Conservation (phyloP, 2,888 invertebrate genomes). For the Drosophila engyochracea region DNA sequence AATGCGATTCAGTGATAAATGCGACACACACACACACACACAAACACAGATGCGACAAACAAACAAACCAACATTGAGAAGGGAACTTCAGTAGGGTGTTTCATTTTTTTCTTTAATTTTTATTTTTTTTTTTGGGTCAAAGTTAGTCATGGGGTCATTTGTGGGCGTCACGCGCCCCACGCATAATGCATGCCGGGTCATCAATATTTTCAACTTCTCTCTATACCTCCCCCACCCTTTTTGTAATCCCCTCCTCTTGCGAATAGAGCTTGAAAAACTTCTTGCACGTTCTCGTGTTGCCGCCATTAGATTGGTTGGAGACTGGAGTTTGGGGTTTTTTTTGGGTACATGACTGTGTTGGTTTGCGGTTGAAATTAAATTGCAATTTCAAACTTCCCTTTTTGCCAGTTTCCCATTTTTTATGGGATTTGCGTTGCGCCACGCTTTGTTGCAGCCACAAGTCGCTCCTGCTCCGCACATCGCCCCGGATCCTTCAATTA, state of each 20-base stretch:
- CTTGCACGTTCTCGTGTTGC: constrained; percentile 43
- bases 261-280: constrained; percentile 20
- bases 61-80: neutral
- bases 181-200: constrained; percentile 59
- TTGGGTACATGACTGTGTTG: constrained; percentile 51
- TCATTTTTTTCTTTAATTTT: neutral
- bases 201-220: constrained; percentile 41
- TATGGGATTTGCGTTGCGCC: constrained; percentile 68
- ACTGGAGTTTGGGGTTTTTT: constrained; percentile 31
- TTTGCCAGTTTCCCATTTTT: constrained; percentile 63
- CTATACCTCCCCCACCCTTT: neutral
- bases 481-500: neutral
- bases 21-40: constrained; percentile 66
- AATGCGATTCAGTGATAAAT: constrained; percentile 79
- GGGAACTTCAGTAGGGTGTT: constrained; percentile 3
- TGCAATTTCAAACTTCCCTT: constrained; percentile 74
- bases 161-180: constrained; percentile 56
- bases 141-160: constrained; percentile 56
- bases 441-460: constrained; percentile 54
- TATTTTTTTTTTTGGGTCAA: neutral
- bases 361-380: constrained; percentile 78
- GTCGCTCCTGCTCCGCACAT: neutral
- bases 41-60: neutral
- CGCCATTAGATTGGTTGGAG: constrained; percentile 38
- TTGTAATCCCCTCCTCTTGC: constrained; percentile 11